Conservation (phyloP, 2,888 invertebrate species). For the Melanchra persicariae region DNA sequence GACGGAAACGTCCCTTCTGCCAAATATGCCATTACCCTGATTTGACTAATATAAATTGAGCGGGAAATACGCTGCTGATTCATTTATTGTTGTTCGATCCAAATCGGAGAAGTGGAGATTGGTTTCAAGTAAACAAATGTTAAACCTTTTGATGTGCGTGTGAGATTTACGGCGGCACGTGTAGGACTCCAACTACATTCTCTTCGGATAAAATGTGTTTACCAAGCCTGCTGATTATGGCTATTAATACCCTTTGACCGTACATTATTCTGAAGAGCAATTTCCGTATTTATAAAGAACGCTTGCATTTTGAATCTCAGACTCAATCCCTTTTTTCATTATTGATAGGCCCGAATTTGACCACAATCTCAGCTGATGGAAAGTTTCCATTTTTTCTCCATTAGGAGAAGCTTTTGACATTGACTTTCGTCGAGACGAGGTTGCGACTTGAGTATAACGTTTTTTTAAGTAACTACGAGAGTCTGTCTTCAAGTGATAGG, state of each 20-base stretch:
- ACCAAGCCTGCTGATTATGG: neutral
- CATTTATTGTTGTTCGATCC: conserved; percentile 25
- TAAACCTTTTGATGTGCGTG: conserved; percentile 18
- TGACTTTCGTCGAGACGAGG: too few species aligned
- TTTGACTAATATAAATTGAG: conserved; percentile 40
- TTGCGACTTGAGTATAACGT: neutral
- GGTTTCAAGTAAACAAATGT: conserved; percentile 19
- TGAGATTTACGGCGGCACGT: conserved; percentile 5
- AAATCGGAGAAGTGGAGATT: conserved; percentile 2
- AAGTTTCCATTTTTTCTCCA: too few species aligned
- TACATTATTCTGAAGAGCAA: neutral
- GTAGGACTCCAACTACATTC: neutral
- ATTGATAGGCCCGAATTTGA: too few species aligned
- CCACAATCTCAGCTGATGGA: too few species aligned
- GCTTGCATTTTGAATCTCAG: neutral
- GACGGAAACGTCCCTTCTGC: conserved; percentile 10
- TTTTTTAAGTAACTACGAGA: neutral
- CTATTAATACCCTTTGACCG: neutral
- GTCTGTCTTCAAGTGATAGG: neutral
- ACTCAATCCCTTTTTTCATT: too few species aligned
- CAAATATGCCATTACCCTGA: conserved; percentile 46
- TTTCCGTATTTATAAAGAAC: neutral
- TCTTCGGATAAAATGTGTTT: neutral
- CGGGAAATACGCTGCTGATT: conserved; percentile 43
- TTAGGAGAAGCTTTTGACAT: neutral